Base-by-base conservation (phyloP, 2,888 invertebrate species). In the Leptinotarsa tumamoca region DNA sequence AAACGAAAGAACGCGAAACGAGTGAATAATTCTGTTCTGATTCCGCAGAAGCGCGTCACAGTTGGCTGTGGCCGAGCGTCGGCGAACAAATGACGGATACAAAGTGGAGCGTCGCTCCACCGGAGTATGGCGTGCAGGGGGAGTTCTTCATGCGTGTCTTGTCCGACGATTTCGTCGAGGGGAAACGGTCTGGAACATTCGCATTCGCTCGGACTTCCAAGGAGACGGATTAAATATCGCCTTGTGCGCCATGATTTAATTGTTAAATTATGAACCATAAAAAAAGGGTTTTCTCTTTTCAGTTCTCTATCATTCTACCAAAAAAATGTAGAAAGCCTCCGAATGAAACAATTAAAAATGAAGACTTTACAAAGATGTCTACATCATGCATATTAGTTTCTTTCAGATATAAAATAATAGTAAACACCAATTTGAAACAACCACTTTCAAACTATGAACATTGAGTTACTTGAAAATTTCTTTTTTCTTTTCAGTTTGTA, bases 111-210 rank as follows among this genome's bases (percentile, higher is more conserved):
- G 72, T 72, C 68, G 69, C 56, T 69, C 69, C 69, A 69, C 69
- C 69, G 52, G 56, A 69, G 54, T 17, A 69, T n/a, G 27, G 50
- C 27, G 18, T 77, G 78, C 79, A 80, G 80, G 82, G 82, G 82
- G 81, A 82, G 78, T 75, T 76, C 80, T 76, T 82, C 80, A 81
- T 78, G 81, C 82, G 81, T 82, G 79, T 81, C 82, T 76, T 73
- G 54, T n/a, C 43, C 54, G 49, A 17, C 52, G 50, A 67, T 67
- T 14, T 54, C 33, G 10, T 43, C 56, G 70, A 70, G 68, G 63
- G 74, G 33, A 68, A 58, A 27, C 68, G 52, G 68, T 63, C 54
- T 71, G 70, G 70, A 70, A 70, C 56, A 43, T 43, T 43, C 33
- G 33, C 33, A n/a, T 27, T 61, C 27, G 63, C 63, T 63, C 63